These are phyloP conservation scores for cattle (Bos taurus) DNA, from an alignment of 2,113 vertebrate genomes.

Conservation along the genomic window DNA sequence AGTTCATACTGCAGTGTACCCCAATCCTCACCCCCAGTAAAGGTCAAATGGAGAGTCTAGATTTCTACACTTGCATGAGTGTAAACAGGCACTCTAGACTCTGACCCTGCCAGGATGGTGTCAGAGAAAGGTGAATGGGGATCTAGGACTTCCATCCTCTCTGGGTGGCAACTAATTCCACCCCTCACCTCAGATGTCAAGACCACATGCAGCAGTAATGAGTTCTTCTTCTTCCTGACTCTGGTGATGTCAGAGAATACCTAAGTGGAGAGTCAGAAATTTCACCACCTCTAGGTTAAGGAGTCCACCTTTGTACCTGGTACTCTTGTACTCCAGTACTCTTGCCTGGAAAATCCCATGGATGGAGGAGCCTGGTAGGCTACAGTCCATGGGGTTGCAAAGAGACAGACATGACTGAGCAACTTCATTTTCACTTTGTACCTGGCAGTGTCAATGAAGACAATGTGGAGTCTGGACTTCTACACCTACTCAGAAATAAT, in stretches of 20 bases:
- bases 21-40: not conserved
- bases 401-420: too few species aligned
- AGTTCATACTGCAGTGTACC: not conserved
- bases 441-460: not conserved
- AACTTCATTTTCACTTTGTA: too few species aligned
- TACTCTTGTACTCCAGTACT: too few species aligned
- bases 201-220: not conserved
- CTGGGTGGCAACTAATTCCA: not conserved
- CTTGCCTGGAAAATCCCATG: too few species aligned
- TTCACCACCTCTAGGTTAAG: not conserved
- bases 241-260: not conserved
- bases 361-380: too few species aligned
- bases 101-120: not conserved
- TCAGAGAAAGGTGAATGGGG: not conserved
- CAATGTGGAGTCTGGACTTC: not conserved
- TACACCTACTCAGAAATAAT: not conserved
- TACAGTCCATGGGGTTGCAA: too few species aligned
- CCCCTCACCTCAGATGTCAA: not conserved
- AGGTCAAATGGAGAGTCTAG: not conserved
- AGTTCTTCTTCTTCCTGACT: not conserved
- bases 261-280: not conserved
- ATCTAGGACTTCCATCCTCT: not conserved
- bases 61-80: not conserved
- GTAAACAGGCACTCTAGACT: not conserved
- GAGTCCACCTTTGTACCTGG: not conserved